These are phyloP conservation scores for Salvelinus sp. DNA, from an alignment of 2,113 vertebrate species.

Conservation along the genomic window DNA sequence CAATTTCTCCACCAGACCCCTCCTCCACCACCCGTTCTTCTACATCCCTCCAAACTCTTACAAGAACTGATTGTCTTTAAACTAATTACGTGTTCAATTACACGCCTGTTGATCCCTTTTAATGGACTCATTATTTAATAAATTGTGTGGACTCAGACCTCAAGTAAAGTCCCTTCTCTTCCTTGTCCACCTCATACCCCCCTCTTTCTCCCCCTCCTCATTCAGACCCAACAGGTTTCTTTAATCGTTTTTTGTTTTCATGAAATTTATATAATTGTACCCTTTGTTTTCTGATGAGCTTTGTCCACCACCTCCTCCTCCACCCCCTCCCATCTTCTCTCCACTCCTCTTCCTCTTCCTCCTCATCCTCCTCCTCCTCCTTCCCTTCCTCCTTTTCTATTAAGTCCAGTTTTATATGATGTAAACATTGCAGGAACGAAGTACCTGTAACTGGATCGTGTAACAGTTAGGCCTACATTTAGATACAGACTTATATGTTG, in stretches of 20 bases:
- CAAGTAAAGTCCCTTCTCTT: conserved; percentile 51
- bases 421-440: too few species aligned
- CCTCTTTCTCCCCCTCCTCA: conserved; percentile 32
- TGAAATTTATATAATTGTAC: conserved; percentile 40
- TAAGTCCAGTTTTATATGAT: too few species aligned
- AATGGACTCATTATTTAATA: conserved; percentile 75
- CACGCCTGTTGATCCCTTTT: conserved; percentile 74
- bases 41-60: conserved; percentile 53
- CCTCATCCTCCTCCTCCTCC: too few species aligned
- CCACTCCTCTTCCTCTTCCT: neutral
- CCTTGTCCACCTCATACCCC: conserved; percentile 61
- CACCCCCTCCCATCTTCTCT: conserved; percentile 40
- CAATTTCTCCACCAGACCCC: conserved; percentile 14
- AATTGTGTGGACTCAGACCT: conserved; percentile 62
- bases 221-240: conserved; percentile 34
- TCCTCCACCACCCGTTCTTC: neutral
- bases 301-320: conserved; percentile 26
- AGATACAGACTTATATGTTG: too few species aligned
- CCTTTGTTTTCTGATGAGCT: conserved; percentile 52
- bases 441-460: too few species aligned
- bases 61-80: conserved; percentile 68
- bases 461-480: too few species aligned
- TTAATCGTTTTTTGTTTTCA: conserved; percentile 38
- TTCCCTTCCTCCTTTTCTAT: too few species aligned
- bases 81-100: conserved; percentile 75